Conservation (phyloP, 2,113 vertebrate genomes). For the Taurulus bubalis region DNA sequence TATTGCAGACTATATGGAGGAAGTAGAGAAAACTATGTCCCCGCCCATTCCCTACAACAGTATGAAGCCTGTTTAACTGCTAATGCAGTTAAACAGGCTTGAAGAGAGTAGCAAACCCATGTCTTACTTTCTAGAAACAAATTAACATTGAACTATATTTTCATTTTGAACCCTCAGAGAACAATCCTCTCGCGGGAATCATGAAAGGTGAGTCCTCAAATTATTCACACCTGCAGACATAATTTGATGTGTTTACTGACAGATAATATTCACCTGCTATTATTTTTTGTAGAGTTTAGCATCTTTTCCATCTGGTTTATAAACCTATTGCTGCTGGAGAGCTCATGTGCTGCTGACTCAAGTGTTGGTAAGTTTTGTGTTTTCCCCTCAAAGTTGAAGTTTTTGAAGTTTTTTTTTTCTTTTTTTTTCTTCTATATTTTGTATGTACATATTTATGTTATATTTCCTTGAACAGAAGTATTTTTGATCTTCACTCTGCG, state of each 20-base stretch:
- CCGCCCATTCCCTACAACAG: slow-evolving; percentile 22
- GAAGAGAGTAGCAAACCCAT: not conserved
- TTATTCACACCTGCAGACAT: not conserved
- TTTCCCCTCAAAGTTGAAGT: no score
- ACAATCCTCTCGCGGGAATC: not conserved
- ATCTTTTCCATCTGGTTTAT: slow-evolving; percentile 40
- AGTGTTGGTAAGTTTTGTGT: slow-evolving; percentile 56
- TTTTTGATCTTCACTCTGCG: not conserved
- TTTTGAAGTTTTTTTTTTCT: no score
- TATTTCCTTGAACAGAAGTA: not conserved
- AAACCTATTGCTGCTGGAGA: slow-evolving; percentile 59
- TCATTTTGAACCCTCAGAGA: not conserved
- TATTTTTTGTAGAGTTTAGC: slow-evolving; percentile 17
- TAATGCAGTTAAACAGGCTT: not conserved
- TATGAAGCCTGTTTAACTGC: not conserved
- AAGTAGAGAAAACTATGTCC: slow-evolving; percentile 27
- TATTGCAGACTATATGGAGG: slow-evolving; percentile 20
- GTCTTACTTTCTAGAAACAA: not conserved
- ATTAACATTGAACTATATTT: not conserved
- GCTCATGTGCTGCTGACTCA: slow-evolving; percentile 30
- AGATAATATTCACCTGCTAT: not conserved
- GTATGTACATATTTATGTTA: not conserved
- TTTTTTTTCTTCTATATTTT: no score
- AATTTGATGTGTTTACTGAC: not conserved
- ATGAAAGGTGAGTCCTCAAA: slow-evolving; percentile 64